Conservation (phyloP, 2,797 vertebrate genomes). For the Brachyalestes nurse region DNA sequence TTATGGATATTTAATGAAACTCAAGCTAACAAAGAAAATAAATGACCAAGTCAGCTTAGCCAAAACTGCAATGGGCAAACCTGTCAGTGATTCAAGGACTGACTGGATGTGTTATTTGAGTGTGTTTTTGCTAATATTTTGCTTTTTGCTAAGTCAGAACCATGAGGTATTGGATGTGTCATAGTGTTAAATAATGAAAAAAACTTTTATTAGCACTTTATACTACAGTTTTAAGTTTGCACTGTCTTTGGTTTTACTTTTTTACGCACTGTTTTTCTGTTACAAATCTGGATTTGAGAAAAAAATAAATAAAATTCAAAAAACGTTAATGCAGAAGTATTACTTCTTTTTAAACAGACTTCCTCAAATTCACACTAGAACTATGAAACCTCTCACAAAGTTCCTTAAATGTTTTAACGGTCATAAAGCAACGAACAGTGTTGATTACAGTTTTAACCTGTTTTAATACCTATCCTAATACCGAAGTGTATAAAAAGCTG, state of each 20-base stretch:
- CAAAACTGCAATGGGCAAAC: not conserved
- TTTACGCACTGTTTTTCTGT: conserved; percentile 51
- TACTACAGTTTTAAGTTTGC: conserved; percentile 41
- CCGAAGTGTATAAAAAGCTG: not conserved
- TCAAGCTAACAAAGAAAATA: not conserved
- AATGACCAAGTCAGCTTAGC: not conserved
- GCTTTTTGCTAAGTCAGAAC: not conserved
- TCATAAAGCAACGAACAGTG: not conserved
- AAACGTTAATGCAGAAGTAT: conserved; percentile 3
- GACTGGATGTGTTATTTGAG: not conserved
- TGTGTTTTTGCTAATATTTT: conserved; percentile 2
- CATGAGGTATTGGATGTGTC: conserved; percentile 25
- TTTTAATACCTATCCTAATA: not conserved
- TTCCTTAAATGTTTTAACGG: not conserved
- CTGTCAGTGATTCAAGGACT: not conserved
- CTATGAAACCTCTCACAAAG: not conserved
- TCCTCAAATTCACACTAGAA: not conserved
- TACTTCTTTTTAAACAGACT: conserved; percentile 4
- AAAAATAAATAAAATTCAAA: conserved; percentile 43
- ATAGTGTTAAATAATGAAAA: conserved; percentile 29
- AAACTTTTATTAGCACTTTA: conserved; percentile 39
- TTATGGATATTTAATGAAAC: conserved; percentile 32
- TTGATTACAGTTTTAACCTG: not conserved
- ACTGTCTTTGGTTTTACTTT: conserved; percentile 28
- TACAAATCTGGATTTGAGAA: conserved; percentile 11